Percentiles rank a stretch among this genome's conserved stretches.
Conservation (phyloP, 1,140 invertebrate species). For the Acromyrmex heyeri region DNA sequence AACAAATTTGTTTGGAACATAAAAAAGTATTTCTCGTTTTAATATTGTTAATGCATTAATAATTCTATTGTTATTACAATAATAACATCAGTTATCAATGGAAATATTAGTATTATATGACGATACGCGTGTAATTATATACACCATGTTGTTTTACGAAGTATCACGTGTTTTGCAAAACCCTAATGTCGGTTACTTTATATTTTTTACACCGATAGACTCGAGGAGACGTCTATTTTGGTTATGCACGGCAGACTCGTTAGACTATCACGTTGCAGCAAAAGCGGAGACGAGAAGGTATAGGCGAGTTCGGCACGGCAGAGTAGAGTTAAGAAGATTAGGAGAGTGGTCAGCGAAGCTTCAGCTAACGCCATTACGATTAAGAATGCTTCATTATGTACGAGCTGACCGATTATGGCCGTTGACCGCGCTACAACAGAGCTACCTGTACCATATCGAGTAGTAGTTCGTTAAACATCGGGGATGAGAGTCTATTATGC, state of each 20-base stretch:
- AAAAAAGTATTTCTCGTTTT: background rate
- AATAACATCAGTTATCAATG: constrained; percentile 1
- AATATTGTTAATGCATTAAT: background rate
- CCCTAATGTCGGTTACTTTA: constrained; percentile 30
- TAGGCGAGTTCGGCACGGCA: constrained; percentile 67
- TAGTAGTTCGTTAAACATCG: constrained; percentile 67
- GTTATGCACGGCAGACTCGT: constrained; percentile 58
- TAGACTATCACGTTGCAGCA: constrained; percentile 43
- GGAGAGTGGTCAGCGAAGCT: constrained; percentile 80
- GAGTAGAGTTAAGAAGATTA: constrained; percentile 78
- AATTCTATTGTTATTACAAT: background rate
- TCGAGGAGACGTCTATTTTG: constrained; percentile 58
- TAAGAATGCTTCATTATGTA: constrained; percentile 83
- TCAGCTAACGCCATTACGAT: constrained; percentile 81
- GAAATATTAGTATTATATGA: constrained; percentile 5
- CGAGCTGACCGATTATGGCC: constrained; percentile 66
- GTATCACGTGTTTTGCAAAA: constrained; percentile 26
- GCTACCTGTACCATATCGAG: constrained; percentile 67
- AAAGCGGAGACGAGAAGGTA: constrained; percentile 48
- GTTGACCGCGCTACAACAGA: constrained; percentile 67
- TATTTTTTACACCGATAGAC: constrained; percentile 47
- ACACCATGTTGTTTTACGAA: constrained; percentile 9
- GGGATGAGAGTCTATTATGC: constrained; percentile 57
- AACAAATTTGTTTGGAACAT: background rate
- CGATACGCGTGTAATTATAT: background rate